phyloP scores from a whole-genome alignment of 2,888 invertebrate genomes.

The Perdita meconis region DNA sequence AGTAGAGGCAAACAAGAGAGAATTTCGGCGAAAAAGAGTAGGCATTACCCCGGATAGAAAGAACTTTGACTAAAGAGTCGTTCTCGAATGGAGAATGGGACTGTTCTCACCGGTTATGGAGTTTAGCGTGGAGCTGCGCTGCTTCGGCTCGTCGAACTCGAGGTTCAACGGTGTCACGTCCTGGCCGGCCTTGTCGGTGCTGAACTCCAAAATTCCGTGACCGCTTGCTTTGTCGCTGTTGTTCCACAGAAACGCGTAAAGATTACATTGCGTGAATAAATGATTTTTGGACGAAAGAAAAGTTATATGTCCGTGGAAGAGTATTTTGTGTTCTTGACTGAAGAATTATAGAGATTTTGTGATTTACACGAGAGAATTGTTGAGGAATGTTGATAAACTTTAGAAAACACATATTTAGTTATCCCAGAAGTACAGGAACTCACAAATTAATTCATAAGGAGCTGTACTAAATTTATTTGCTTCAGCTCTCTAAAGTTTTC shows the following conservation, averaged over 20 bases:
- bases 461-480: no score
- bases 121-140: slow-evolving; percentile 89
- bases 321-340: not conserved
- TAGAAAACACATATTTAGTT: no score
- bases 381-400: no score
- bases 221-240: slow-evolving; percentile 85
- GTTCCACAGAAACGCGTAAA: not conserved
- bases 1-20: slow-evolving; percentile 61
- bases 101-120: slow-evolving; percentile 89
- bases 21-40: slow-evolving; percentile 22
- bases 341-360: not conserved
- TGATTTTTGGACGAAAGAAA: not conserved
- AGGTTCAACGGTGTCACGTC: slow-evolving; percentile 95
- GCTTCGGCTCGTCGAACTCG: slow-evolving; percentile 89
- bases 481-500: no score
- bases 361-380: not conserved
- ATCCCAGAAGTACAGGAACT: no score
- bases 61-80: slow-evolving; percentile 15
- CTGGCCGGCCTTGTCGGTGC: slow-evolving; percentile 93
- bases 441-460: no score
- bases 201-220: slow-evolving; percentile 92
- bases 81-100: not conserved
- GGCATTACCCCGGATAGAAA: slow-evolving; percentile 15
- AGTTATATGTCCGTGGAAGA: not conserved
- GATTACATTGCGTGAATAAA: not conserved